Percentiles rank a stretch among this genome's conserved stretches.
Evolutionary conservation across 2,113 vertebrate species (phyloP).

Genomic region (Vanacampus margaritifer): DNA sequence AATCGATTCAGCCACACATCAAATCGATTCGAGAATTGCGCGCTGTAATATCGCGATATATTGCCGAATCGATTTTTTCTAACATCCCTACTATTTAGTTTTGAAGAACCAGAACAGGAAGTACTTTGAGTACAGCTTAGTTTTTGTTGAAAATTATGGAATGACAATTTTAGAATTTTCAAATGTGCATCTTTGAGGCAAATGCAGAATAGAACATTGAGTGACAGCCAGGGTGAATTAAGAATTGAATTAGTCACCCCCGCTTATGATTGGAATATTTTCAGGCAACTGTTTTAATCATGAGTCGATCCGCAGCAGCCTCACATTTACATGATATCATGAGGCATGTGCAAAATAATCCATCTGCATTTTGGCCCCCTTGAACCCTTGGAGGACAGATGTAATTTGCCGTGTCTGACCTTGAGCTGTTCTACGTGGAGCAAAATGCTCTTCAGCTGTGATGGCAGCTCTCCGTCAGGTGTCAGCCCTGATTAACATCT

Average conservation of each 20-base stretch:
- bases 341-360: constrained; percentile 25
- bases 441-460: constrained; percentile 20
- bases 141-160: too few species aligned
- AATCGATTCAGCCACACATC: too few species aligned
- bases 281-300: constrained; percentile 3
- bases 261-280: not conserved
- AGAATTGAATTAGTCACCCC: not conserved
- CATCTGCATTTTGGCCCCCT: constrained; percentile 25
- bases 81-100: too few species aligned
- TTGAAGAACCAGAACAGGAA: too few species aligned
- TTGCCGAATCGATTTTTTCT: too few species aligned
- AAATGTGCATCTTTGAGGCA: too few species aligned
- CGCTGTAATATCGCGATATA: too few species aligned
- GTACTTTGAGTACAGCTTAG: too few species aligned
- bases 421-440: constrained; percentile 37
- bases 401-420: constrained; percentile 38
- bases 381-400: constrained; percentile 20
- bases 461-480: constrained; percentile 25
- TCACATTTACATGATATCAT: constrained; percentile 21
- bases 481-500: constrained; percentile 26
- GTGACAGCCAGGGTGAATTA: not conserved
- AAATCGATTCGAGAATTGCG: too few species aligned
- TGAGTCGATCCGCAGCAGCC: not conserved
- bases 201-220: not conserved
- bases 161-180: too few species aligned